Conservation (phyloP, 2,113 vertebrate species). For the Casuarius casuarius region DNA sequence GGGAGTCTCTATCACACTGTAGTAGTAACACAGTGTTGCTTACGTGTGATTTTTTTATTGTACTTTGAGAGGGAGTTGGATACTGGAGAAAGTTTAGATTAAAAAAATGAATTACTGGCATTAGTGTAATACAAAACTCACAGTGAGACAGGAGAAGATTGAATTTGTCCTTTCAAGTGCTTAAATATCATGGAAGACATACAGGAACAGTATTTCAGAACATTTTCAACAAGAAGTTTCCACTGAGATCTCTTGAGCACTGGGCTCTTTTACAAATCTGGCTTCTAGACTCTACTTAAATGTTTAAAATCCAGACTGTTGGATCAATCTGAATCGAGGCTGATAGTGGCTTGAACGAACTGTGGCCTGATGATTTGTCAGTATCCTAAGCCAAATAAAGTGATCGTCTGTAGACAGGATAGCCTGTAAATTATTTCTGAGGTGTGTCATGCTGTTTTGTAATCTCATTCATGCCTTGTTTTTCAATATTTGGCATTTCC, state of each 20-base stretch:
- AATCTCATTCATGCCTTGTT: neutral
- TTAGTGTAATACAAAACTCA: neutral
- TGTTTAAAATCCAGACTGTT: neutral
- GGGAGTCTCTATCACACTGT: neutral
- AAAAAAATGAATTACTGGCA: neutral
- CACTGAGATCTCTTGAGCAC: neutral
- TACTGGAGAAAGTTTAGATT: neutral
- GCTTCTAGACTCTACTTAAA: neutral
- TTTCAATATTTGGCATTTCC: neutral
- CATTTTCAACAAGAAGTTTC: neutral
- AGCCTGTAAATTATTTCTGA: neutral
- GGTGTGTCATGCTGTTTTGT: neutral
- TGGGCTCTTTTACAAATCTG: neutral
- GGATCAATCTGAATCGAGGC: neutral
- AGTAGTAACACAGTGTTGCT: accelerated
- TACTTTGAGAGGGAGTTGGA: neutral
- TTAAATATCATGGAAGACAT: neutral
- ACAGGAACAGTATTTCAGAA: neutral
- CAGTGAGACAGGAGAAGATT: neutral
- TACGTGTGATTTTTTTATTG: neutral
- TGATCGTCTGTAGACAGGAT: neutral
- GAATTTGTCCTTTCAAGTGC: neutral
- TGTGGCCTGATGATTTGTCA: neutral
- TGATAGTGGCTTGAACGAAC: neutral
- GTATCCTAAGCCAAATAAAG: neutral